phyloP scores from a whole-genome alignment of 2,113 vertebrate species.

The Alethe diademata region DNA sequence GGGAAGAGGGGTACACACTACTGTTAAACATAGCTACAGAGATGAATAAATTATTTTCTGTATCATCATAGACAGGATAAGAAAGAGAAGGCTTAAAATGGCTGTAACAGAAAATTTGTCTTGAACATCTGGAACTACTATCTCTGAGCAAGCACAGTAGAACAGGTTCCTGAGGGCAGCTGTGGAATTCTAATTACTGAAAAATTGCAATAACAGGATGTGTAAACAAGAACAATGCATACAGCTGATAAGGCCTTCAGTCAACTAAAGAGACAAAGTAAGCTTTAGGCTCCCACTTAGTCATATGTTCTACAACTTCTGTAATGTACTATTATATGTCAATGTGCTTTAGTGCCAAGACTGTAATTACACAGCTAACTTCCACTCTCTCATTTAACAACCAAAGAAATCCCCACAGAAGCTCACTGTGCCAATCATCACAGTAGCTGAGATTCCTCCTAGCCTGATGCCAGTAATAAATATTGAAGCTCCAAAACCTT shows the following conservation, averaged over 20 bases:
- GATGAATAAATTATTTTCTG: background rate
- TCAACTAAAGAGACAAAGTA: background rate
- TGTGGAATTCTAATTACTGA: background rate
- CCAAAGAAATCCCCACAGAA: background rate
- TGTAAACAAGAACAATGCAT: background rate
- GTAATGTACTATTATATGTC: background rate
- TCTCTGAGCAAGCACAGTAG: background rate
- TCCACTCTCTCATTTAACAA: background rate
- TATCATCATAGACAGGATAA: background rate
- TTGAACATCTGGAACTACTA: background rate
- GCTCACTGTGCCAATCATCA: background rate
- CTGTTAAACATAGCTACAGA: background rate
- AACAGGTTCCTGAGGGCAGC: background rate
- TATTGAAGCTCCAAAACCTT: background rate
- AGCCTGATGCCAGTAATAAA: background rate
- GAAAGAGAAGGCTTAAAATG: background rate
- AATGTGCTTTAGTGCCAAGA: background rate
- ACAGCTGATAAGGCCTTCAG: background rate
- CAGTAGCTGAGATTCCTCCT: background rate
- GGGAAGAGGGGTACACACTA: background rate
- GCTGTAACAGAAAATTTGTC: background rate
- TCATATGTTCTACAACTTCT: background rate
- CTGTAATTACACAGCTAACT: background rate
- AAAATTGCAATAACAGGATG: background rate
- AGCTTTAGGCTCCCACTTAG: background rate